Evolutionary conservation across 2,113 vertebrate species (phyloP).

Genomic region (human (Homo sapiens)): GRCh38 chr3:100700501-100701000

Average conservation of each 20-base stretch:
- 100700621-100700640: not conserved
- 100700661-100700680: not conserved
- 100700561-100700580: not conserved
- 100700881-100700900: not conserved
- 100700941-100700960: not conserved
- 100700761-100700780: not conserved
- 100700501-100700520: not conserved
- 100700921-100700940: not conserved
- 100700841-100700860: not conserved
- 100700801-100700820: not conserved
- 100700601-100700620: not conserved
- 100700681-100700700: constrained; percentile 28
- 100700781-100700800: not conserved
- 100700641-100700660: not conserved
- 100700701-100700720: not conserved
- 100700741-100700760: constrained; percentile 6
- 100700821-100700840: not conserved
- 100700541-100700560: not conserved
- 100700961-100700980: not conserved
- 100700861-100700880: not conserved
- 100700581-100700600: not conserved
- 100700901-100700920: not conserved
- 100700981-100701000: not conserved
- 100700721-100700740: constrained; percentile 4
- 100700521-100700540: not conserved